Evolutionary conservation across 2,797 vertebrate genomes (phyloP), one percentile per base, ranked within the genome.

Genomic region (Gadopsis bispinosus): DNA sequence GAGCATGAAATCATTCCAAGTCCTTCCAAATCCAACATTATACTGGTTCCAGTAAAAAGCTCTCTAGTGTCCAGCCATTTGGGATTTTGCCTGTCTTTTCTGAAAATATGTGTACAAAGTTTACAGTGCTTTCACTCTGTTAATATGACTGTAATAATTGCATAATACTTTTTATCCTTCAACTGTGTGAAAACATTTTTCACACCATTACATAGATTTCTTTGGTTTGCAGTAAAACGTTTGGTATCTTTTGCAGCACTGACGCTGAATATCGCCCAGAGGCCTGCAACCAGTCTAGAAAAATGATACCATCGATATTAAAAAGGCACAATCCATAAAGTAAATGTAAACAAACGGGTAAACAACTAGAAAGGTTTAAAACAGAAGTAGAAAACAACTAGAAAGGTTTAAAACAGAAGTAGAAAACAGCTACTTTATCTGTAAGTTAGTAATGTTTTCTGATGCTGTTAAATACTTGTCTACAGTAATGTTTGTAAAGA

Each of bases 151-250:
- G 48, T 26, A 60, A 62, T 13, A 50, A 53, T 20, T 43, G 31
- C 19, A 26, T 33, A 51, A 41, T 11, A 29, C 47, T 7, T 73
- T 20, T 69, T 10, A 10, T 37, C 45, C 29, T 39, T 62, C 26
- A 33, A 7, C 41, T 47, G n/a, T 60, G 35, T 64, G 29, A 31
- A 14, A 48, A 59, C 53, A 22, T 35, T 22, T 19, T 61, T 71
- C 47, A 43, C 4, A 37, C 7, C n/a, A 50, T 48, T 59, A 50
- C 9, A n/a, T n/a, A 20, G 9, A 0, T 19, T 63, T 77, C 58
- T 87, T 77, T 87, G 81, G 77, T 41, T 83, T 60, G 1, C 45
- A 73, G 61, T 39, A 12, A 41, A 68, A 77, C 7, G 31, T 69
- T 78, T 54, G 43, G 33, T 50, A 29, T 64, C 17, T 16, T 31